A percentile compares a stretch with the other conserved stretches of the same genome.
phyloP scores from a whole-genome alignment of 1,140 invertebrate species.

The Atta colombica region DNA sequence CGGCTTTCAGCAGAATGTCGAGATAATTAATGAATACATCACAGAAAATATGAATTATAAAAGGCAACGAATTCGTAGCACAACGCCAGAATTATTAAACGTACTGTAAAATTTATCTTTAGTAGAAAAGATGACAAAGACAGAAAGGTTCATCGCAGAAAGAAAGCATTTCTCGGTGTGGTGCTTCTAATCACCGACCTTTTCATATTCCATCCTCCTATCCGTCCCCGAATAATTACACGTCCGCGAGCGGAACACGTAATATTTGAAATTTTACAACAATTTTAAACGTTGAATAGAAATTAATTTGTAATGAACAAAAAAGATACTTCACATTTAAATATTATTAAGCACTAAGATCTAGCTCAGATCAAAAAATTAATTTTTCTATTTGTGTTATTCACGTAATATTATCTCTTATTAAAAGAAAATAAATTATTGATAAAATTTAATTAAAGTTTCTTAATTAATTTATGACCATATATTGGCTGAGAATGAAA shows the following conservation, averaged over 20 bases:
- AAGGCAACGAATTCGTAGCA: not conserved
- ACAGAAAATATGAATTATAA: conserved; percentile 24
- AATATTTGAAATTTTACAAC: conserved; percentile 2
- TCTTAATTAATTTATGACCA: not conserved
- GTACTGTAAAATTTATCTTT: conserved; percentile 19
- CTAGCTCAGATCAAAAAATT: too few species aligned
- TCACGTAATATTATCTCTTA: too few species aligned
- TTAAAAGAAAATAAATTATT: not conserved
- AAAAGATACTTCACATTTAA: not conserved
- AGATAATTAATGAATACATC: conserved; percentile 32
- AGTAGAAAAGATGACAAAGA: conserved; percentile 1
- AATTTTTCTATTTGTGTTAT: too few species aligned
- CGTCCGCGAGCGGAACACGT: not conserved
- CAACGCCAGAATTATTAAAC: conserved; percentile 31
- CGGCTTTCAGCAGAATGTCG: not conserved
- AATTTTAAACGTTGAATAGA: not conserved
- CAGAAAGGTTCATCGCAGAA: conserved; percentile 20
- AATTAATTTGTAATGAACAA: not conserved
- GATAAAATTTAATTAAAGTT: not conserved
- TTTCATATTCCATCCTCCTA: not conserved
- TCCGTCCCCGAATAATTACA: conserved; percentile 30
- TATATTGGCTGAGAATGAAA: not conserved
- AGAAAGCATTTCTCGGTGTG: conserved; percentile 15
- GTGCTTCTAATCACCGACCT: conserved; percentile 41
- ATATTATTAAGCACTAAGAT: too few species aligned